Evolutionary conservation across 2,113 vertebrate species (phyloP).

Genomic region (Ptyas mucosa): DNA sequence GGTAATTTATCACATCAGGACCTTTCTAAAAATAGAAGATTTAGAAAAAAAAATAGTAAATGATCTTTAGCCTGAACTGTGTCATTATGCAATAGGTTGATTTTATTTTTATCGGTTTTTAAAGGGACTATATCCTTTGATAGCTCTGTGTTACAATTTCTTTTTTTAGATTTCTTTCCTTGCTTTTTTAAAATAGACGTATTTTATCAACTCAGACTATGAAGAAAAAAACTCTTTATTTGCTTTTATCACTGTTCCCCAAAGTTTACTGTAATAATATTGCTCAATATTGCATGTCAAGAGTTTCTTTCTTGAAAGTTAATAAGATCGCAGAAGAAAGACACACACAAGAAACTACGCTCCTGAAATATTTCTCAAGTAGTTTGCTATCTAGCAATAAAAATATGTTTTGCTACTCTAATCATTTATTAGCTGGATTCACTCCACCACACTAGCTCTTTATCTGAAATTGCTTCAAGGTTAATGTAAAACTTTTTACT

Average conservation of each 20-base stretch:
- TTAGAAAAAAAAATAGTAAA: conserved; percentile 30
- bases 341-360: not conserved
- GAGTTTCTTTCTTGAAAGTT: conserved; percentile 36
- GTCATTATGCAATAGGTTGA: conserved; percentile 1
- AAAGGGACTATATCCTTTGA: conserved; percentile 5
- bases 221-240: conserved; percentile 49
- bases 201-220: conserved; percentile 50
- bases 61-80: conserved; percentile 8
- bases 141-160: not conserved
- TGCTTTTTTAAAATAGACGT: not conserved
- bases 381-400: conserved; percentile 68
- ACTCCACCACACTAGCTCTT: conserved; percentile 72
- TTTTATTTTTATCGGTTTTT: conserved; percentile 10
- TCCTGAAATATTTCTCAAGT: conserved; percentile 71
- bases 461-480: conserved; percentile 79
- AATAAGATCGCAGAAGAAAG: conserved; percentile 51
- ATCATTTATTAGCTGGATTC: conserved; percentile 80
- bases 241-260: conserved; percentile 56
- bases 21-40: conserved; percentile 3
- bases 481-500: conserved; percentile 68
- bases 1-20: not conserved
- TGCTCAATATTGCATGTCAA: conserved; percentile 32
- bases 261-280: conserved; percentile 55
- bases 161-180: conserved; percentile 4
- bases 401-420: conserved; percentile 62